Conservation (phyloP, 2,888 invertebrate species). For the Ganaspis brasiliensis region DNA sequence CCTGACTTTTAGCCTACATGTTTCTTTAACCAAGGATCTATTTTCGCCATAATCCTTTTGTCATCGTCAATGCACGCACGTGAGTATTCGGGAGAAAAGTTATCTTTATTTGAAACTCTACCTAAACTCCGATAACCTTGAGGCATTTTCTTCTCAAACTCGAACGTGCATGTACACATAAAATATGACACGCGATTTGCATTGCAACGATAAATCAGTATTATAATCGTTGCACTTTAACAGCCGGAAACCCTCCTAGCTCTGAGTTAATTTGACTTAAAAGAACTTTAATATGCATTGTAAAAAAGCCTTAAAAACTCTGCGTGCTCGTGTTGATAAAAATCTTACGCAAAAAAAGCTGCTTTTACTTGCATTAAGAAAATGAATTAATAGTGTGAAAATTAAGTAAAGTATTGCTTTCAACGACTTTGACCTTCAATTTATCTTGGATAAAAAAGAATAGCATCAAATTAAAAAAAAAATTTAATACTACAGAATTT, state of each 20-base stretch:
- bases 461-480: no score
- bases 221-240: conserved; percentile 31
- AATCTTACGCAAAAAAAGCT: conserved; percentile 11
- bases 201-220: conserved; percentile 45
- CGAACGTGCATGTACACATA: not conserved
- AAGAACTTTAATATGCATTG: no score
- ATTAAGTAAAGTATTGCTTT: not conserved
- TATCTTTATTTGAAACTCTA: conserved; percentile 15
- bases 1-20: not conserved
- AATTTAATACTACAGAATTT: no score
- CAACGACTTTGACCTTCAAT: not conserved
- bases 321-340: conserved; percentile 33
- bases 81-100: conserved; percentile 1
- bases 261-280: no score
- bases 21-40: not conserved
- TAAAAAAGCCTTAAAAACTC: conserved; percentile 12
- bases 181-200: conserved; percentile 43
- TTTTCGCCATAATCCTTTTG: not conserved
- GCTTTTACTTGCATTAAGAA: conserved; percentile 29
- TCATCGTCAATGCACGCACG: conserved; percentile 28
- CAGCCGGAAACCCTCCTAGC: not conserved
- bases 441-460: no score
- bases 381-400: conserved; percentile 7
- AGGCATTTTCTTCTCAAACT: not conserved
- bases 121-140: conserved; percentile 21